phyloP scores from a whole-genome alignment of 2,113 vertebrate genomes.

The Clarias gariepinus region DNA sequence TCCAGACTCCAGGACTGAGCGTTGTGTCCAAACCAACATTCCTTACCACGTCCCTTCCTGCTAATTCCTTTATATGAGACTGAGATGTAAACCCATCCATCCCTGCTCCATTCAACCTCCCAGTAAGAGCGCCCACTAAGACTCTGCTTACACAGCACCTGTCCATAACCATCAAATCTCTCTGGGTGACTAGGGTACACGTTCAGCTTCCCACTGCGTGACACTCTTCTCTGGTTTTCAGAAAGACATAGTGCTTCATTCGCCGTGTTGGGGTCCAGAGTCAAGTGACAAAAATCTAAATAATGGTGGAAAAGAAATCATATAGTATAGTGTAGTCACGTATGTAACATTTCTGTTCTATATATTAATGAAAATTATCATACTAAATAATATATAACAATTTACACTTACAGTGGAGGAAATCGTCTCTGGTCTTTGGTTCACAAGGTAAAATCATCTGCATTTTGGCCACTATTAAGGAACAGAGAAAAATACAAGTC shows the following conservation, averaged over 20 bases:
- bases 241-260: constrained; percentile 55
- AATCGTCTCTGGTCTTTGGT: constrained; percentile 47
- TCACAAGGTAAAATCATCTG: constrained; percentile 38
- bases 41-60: constrained; percentile 58
- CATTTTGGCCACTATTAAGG: constrained; percentile 31
- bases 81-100: constrained; percentile 72
- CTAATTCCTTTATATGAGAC: constrained; percentile 72
- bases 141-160: constrained; percentile 54
- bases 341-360: not conserved
- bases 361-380: not conserved
- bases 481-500: not conserved
- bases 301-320: not conserved
- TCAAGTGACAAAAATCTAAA: constrained; percentile 41
- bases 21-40: constrained; percentile 76
- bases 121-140: constrained; percentile 57
- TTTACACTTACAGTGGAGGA: constrained; percentile 46
- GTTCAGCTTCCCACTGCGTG: constrained; percentile 43
- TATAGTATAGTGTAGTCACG: not conserved
- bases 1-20: constrained; percentile 79
- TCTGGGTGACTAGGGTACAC: constrained; percentile 54
- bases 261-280: constrained; percentile 60
- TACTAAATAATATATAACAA: not conserved
- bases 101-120: constrained; percentile 63
- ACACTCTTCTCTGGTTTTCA: constrained; percentile 49
- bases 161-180: constrained; percentile 58